Base-by-base conservation (phyloP, 2,113 vertebrate genomes). In the Syngnathus floridae region DNA sequence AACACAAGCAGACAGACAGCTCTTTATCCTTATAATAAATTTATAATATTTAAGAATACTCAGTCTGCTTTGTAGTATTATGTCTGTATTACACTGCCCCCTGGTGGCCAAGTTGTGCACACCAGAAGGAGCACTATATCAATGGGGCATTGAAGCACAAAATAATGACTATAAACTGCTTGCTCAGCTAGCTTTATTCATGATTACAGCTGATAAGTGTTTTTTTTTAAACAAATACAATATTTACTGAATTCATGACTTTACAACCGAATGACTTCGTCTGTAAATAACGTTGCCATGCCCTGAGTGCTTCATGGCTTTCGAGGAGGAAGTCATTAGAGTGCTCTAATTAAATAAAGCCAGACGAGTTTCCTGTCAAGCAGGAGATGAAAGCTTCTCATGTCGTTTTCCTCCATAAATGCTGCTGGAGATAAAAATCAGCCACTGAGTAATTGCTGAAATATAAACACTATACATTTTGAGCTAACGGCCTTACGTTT, bases 251-350 rank as follows among this genome's bases (percentile, higher is more conserved):
- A 4, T 45, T 16, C 14, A 16, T 45, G 19, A n/a, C 19, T n/a
- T 49, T 8, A 49, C n/a, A 49, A 55, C 52, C 13, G 10, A 8
- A 9, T 1, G 11, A 9, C 52, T 12, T 12, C 19, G 21, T 40
- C 38, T 4, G 37, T 9, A 22, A n/a, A 9, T 7, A 41, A 41
- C 40, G 13, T 46, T 46, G 5, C n/a, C 45, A 7, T 56, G 26
- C 60, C 22, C 3, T 48, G 22, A 4, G 19, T 6, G 41, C 38
- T 67, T 48, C 66, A 68, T 6, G 6, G 57, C 57, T 55, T 55
- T 61, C 40, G 41, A 61, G 59, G 58, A 81, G 84, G 81, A 84
- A 82, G 70, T 72, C 43, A 84, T 86, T 77, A 74, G 65, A 71
- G 79, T 43, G 65, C 56, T 69, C 22, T 79, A 80, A 87, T 84